Conservation (phyloP, 2,888 invertebrate species). For the Willowsia nigromaculata region DNA sequence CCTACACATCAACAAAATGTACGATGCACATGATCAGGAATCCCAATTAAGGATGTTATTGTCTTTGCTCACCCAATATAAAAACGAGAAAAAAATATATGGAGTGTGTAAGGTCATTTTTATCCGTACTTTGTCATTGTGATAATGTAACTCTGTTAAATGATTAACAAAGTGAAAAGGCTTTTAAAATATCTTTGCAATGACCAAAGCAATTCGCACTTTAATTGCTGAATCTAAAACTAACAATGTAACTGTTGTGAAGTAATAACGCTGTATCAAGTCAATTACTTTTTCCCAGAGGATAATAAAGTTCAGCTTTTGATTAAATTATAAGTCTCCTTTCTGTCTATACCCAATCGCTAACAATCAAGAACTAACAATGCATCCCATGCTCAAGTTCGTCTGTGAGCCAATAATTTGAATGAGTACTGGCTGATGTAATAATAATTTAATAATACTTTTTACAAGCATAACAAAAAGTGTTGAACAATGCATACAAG, state of each 20-base stretch:
- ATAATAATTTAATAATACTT: not conserved
- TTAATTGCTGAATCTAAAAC: not conserved
- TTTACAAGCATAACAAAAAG: not conserved
- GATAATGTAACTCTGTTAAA: not conserved
- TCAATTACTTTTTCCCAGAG: not conserved
- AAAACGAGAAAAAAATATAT: not conserved
- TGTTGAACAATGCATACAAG: not conserved
- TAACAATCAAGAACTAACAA: not conserved
- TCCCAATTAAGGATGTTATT: slow-evolving; percentile 12
- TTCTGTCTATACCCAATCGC: not conserved
- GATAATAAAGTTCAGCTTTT: not conserved
- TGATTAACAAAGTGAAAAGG: not conserved
- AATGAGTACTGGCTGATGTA: not conserved
- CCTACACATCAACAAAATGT: not conserved
- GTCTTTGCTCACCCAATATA: slow-evolving; percentile 13
- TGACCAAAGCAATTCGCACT: not conserved
- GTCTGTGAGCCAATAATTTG: not conserved
- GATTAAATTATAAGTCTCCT: not conserved
- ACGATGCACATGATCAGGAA: not conserved
- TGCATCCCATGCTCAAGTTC: not conserved
- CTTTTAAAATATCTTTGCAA: not conserved
- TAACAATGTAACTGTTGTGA: not conserved
- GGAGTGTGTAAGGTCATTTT: slow-evolving; percentile 14
- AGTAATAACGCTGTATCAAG: not conserved
- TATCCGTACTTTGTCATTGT: not conserved